Evolutionary conservation across 2,888 invertebrate species (phyloP), one percentile per base, ranked within the genome.

Genomic region (Acrobasis consociella): DNA sequence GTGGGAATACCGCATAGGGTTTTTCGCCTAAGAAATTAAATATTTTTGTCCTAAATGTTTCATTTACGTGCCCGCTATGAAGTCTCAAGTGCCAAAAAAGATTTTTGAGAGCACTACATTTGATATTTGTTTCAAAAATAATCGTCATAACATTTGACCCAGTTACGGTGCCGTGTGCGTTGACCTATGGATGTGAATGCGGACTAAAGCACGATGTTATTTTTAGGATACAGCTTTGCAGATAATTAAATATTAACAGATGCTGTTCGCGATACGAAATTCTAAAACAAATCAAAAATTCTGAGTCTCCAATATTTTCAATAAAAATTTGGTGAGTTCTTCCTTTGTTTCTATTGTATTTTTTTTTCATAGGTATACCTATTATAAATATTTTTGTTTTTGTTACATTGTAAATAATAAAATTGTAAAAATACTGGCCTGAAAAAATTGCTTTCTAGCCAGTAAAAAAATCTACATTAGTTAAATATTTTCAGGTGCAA

Each of bases 201-300:
- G 90, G 91, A 91, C 81, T 86, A 81, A 73, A 82, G 80, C 82
- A 81, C 76, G 80, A 86, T 87, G 91, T 87, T 91, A 91, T 91
- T 91, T 91, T 89, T 91, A 91, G 89, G 83, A 85, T 84, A 86
- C 83, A 85, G 89, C 87, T 89, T 89, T 90, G 92, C 91, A 89
- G 91, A 86, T 90, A 87, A 85, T 89, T 91, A 91, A 90, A 84
- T 88, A 91, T 90, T 89, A 87, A 89, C 91, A 88, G 78, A 87
- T 86, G 83, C 79, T 79, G 80, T 85, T 82, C 78, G 81, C 77
- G 80, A 80, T 78, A 81, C 75, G 69, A 71, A 75, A 80, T 75
- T 77, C 75, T 72, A 71, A 74, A 71, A 78, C 78, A 80, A 77
- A 72, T 75, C 73, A 72, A 74, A 74, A 77, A 67, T 72, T 17